phyloP scores from a whole-genome alignment of 2,113 vertebrate species.

The Pelecanoides urinatrix region DNA sequence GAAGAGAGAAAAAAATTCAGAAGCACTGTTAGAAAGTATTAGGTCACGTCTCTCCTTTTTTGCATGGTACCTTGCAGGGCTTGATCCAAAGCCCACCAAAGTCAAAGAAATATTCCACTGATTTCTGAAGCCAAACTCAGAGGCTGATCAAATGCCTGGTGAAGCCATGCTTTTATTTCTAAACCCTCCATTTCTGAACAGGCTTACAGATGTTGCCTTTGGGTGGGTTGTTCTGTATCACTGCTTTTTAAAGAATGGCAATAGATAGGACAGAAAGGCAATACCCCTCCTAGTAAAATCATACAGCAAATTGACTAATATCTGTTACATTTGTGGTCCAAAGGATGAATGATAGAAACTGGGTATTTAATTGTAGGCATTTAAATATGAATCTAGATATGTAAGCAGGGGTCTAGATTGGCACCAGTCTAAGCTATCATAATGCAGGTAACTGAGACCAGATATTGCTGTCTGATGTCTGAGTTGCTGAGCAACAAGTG shows the following conservation, averaged over 20 bases:
- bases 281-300: neutral
- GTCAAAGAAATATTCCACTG: neutral
- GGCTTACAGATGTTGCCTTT: neutral
- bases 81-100: neutral
- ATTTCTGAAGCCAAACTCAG: neutral
- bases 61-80: neutral
- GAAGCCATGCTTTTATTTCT: neutral
- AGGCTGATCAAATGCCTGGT: neutral
- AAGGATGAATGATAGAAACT: neutral
- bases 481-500: neutral
- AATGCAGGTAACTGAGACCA: neutral
- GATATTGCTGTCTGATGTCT: neutral
- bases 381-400: neutral
- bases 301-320: neutral
- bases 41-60: neutral
- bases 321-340: neutral
- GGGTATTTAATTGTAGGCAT: neutral
- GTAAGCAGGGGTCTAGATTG: neutral
- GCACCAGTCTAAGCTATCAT: neutral
- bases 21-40: neutral
- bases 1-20: neutral
- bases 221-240: neutral
- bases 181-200: neutral
- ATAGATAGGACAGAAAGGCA: neutral
- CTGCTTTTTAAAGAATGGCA: neutral